phyloP scores from a whole-genome alignment of 2,113 vertebrate species.

The Grus americana region DNA sequence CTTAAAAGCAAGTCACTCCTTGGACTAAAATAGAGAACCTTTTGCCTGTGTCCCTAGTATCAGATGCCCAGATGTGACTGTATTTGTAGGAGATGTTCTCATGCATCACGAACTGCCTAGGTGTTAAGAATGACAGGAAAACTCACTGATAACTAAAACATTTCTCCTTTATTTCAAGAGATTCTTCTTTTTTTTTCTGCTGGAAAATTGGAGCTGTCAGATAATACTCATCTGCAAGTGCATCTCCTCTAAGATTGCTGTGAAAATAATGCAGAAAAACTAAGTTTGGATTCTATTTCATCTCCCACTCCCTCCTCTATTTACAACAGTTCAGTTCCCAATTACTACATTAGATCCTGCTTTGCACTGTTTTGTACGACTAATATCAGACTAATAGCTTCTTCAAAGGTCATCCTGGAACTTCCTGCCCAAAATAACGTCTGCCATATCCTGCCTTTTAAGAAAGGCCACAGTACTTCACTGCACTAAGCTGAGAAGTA shows the following conservation, averaged over 20 bases:
- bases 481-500: not conserved
- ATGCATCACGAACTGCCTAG: not conserved
- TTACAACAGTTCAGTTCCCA: not conserved
- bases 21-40: not conserved
- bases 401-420: not conserved
- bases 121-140: not conserved
- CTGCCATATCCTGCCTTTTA: not conserved
- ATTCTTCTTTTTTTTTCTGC: constrained; percentile 54
- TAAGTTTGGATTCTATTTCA: not conserved
- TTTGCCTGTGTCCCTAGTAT: not conserved
- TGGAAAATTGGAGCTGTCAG: constrained; percentile 86
- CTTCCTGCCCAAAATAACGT: not conserved
- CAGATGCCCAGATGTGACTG: not conserved
- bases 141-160: constrained; percentile 72
- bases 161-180: constrained; percentile 77
- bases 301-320: not conserved
- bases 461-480: not conserved
- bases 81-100: not conserved
- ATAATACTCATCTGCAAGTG: constrained; percentile 83
- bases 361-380: not conserved
- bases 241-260: constrained; percentile 88
- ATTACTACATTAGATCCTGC: not conserved
- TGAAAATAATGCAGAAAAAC: not conserved
- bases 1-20: not conserved
- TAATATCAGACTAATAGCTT: not conserved